Evolutionary conservation across 2,888 invertebrate species (phyloP).

Genomic region (Anoplius nigerrimus): DNA sequence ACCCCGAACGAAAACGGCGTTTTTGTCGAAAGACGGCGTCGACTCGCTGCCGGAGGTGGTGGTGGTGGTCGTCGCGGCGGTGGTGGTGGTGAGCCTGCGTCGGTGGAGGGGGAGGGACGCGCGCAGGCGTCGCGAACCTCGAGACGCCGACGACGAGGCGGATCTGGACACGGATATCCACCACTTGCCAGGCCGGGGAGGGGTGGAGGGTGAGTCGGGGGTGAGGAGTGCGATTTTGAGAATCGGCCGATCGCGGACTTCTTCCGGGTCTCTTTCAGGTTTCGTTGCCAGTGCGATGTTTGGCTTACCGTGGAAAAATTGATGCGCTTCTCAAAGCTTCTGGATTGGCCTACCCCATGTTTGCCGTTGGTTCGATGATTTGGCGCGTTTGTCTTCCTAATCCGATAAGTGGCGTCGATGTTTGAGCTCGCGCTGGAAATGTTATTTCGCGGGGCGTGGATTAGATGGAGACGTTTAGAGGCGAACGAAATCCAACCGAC

Average conservation of each 20-base stretch:
- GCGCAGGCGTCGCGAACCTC: constrained; percentile 17
- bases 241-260: too few relatives aligned
- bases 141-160: constrained; percentile 27
- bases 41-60: background rate
- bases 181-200: constrained; percentile 6
- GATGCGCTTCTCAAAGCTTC: too few relatives aligned
- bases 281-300: too few relatives aligned
- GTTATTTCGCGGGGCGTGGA: too few relatives aligned
- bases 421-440: too few relatives aligned
- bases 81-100: constrained; percentile 2
- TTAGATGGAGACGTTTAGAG: too few relatives aligned
- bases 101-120: constrained; percentile 15
- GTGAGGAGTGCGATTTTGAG: too few relatives aligned
- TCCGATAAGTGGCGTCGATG: too few relatives aligned
- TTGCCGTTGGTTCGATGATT: background rate
- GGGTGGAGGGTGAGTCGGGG: background rate
- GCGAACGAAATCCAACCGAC: too few relatives aligned
- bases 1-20: constrained; percentile 54
- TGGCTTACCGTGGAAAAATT: too few relatives aligned
- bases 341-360: background rate
- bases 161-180: constrained; percentile 6
- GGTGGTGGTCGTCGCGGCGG: background rate
- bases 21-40: constrained; percentile 31
- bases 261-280: too few relatives aligned
- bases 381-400: background rate